A percentile compares a stretch with the other conserved stretches of the same genome.
phyloP scores from a whole-genome alignment of 1,140 invertebrate species.

The Diachasma alloeum region DNA sequence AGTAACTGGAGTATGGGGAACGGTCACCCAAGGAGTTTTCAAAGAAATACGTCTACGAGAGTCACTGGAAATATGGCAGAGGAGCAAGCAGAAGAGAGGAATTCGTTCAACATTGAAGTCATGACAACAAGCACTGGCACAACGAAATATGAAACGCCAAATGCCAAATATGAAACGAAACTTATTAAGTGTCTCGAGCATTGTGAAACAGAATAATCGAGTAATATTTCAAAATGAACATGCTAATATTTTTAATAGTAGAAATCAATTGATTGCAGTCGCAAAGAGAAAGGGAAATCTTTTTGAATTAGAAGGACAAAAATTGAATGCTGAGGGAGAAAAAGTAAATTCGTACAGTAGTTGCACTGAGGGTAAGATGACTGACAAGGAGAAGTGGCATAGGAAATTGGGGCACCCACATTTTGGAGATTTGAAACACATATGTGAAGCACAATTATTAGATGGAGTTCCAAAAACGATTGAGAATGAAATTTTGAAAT shows the following conservation, averaged over 20 bases:
- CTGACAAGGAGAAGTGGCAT: neutral
- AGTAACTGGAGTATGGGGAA: too few species aligned
- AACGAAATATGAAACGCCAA: too few species aligned
- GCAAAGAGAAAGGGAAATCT: constrained; percentile 17
- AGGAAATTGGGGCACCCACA: neutral
- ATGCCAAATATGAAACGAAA: constrained; percentile 35
- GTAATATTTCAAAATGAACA: constrained; percentile 25
- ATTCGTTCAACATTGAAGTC: neutral
- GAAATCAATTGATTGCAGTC: constrained; percentile 30
- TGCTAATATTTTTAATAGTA: constrained; percentile 29
- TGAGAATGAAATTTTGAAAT: too few species aligned
- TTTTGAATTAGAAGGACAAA: constrained; percentile 4
- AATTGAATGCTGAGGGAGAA: neutral
- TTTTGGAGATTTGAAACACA: neutral
- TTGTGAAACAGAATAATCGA: constrained; percentile 31
- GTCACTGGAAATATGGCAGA: neutral
- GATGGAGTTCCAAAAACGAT: too few species aligned
- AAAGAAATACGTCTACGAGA: neutral
- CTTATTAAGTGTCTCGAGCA: too few species aligned
- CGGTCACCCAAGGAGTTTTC: too few species aligned
- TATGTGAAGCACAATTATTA: neutral
- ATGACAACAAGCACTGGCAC: neutral
- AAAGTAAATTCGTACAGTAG: neutral
- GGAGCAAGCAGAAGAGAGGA: neutral
- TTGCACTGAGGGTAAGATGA: neutral